Percentiles rank a stretch among this genome's conserved stretches.
phyloP scores from a whole-genome alignment of 1,140 invertebrate genomes.

The Teleopsis dalmanni region DNA sequence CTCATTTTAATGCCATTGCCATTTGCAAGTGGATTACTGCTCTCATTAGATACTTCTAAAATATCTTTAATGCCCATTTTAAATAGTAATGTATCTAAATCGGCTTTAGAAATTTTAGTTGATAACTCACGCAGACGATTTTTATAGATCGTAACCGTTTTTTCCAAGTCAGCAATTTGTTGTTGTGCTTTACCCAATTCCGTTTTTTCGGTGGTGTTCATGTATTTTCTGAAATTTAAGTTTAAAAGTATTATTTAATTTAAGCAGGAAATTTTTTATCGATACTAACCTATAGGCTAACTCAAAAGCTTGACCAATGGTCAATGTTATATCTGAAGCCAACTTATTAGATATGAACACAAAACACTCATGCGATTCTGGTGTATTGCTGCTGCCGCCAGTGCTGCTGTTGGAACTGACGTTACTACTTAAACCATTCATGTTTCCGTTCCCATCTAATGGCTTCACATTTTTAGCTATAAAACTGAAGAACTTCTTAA shows the following conservation, averaged over 20 bases:
- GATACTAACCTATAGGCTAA: constrained; percentile 72
- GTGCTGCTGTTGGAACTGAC: constrained; percentile 22
- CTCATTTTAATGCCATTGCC: constrained; percentile 24
- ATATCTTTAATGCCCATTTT: constrained; percentile 40
- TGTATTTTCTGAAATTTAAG: constrained; percentile 35
- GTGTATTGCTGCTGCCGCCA: constrained; percentile 23
- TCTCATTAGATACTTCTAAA: constrained; percentile 19
- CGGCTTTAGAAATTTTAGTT: constrained; percentile 38
- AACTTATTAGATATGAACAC: constrained; percentile 95
- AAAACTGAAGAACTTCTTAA: constrained; percentile 94
- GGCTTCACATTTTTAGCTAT: constrained; percentile 78
- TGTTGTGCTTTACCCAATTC: constrained; percentile 50
- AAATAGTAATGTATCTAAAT: constrained; percentile 36
- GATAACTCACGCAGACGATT: constrained; percentile 46
- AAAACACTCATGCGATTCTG: constrained; percentile 86
- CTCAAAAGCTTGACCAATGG: constrained; percentile 95
- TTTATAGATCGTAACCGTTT: constrained; percentile 49
- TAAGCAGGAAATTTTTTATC: background rate
- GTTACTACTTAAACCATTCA: constrained; percentile 34
- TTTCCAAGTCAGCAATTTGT: constrained; percentile 49
- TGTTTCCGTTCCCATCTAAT: background rate
- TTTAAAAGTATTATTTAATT: no score
- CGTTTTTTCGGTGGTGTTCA: constrained; percentile 44
- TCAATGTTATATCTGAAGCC: constrained; percentile 92
- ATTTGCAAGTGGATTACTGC: constrained; percentile 25